phyloP scores from a whole-genome alignment of 2,888 invertebrate genomes.

The Tipula unca region DNA sequence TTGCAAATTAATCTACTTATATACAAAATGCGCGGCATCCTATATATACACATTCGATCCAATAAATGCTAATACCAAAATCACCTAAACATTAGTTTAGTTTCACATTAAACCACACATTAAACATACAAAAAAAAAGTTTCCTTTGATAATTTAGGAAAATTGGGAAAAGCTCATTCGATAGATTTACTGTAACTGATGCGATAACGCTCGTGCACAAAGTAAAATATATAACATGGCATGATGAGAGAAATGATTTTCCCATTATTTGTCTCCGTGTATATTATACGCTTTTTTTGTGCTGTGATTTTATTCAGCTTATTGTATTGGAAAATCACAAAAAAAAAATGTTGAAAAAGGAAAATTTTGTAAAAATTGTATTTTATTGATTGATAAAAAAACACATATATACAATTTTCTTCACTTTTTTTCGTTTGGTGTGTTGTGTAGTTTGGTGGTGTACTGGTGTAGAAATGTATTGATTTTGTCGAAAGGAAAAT shows the following conservation, averaged over 20 bases:
- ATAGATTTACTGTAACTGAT: not conserved
- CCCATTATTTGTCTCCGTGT: not conserved
- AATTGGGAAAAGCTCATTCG: not conserved
- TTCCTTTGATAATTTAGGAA: not conserved
- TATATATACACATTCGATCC: not conserved
- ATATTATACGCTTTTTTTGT: not conserved
- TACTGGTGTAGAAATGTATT: not conserved
- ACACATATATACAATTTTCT: not conserved
- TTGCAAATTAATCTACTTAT: too few species aligned
- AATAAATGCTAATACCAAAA: not conserved
- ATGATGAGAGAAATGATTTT: not conserved
- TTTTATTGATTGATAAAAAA: slow-evolving; percentile 9
- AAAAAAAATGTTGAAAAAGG: not conserved
- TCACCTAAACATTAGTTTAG: not conserved
- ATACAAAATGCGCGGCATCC: not conserved
- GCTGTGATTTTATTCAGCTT: not conserved
- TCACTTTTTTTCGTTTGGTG: not conserved
- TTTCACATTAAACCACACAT: not conserved
- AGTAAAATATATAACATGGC: not conserved
- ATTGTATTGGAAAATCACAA: not conserved
- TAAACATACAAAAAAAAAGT: not conserved
- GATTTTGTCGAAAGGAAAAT: not conserved
- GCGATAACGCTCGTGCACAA: not conserved
- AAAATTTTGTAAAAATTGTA: not conserved
- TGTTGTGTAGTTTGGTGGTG: not conserved